A percentile compares a stretch with the other conserved stretches of the same genome.
Evolutionary conservation across 2,797 vertebrate genomes (phyloP).

Genomic region (Salmo trutta): DNA sequence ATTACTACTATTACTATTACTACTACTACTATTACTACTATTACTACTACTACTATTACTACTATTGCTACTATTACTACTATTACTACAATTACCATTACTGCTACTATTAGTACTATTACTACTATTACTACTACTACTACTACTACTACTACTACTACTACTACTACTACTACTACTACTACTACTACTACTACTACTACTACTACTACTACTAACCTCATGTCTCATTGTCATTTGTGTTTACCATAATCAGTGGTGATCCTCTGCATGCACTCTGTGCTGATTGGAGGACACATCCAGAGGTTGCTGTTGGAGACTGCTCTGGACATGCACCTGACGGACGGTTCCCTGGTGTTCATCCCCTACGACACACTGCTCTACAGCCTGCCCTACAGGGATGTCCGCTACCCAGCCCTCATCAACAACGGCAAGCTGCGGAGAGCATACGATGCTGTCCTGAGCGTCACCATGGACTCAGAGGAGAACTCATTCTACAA

Average conservation of each 20-base stretch:
- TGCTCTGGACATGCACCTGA: constrained; percentile 79
- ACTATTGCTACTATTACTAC: accelerated
- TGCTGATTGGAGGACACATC: constrained; percentile 71
- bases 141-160: too few relatives aligned
- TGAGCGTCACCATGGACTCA: constrained; percentile 80
- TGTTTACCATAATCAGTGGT: constrained; percentile 62
- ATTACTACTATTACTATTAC: too few relatives aligned
- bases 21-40: too few relatives aligned
- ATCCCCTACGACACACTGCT: constrained; percentile 81
- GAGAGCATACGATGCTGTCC: constrained; percentile 77
- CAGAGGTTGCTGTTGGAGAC: constrained; percentile 77
- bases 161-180: too few relatives aligned
- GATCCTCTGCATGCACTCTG: constrained; percentile 85
- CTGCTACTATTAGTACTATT: too few relatives aligned
- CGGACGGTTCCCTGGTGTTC: constrained; percentile 77
- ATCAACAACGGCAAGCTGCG: constrained; percentile 72
- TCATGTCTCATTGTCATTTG: background rate
- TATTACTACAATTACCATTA: accelerated
- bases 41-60: too few relatives aligned
- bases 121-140: background rate
- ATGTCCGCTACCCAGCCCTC: constrained; percentile 66
- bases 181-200: background rate
- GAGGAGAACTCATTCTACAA: constrained; percentile 70
- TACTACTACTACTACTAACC: background rate
- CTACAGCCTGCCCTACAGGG: constrained; percentile 79